Conservation (phyloP, 2,113 vertebrate genomes). For the Nerophis lumbriciformis region DNA sequence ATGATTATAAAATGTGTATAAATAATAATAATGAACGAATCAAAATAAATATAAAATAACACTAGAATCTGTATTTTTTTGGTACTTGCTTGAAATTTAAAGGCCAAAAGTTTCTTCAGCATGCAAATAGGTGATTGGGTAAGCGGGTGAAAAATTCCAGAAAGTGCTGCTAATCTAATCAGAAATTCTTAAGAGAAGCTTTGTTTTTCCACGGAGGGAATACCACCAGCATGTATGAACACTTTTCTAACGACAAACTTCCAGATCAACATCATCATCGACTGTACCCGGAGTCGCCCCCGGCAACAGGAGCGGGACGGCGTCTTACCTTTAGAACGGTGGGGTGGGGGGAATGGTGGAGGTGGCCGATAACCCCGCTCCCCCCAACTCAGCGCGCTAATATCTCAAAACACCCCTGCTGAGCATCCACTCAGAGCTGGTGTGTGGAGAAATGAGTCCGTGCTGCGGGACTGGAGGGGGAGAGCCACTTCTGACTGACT, state of each 20-base stretch:
- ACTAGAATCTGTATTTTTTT: too few species aligned
- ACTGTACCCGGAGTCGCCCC: neutral
- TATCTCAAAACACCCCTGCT: slow-evolving; percentile 77
- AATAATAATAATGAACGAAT: too few species aligned
- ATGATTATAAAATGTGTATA: too few species aligned
- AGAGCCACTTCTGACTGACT: slow-evolving; percentile 38
- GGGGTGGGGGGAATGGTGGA: slow-evolving; percentile 46
- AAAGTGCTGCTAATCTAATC: neutral
- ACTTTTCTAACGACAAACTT: neutral
- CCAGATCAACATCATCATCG: neutral
- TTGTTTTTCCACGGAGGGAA: neutral
- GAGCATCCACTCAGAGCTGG: slow-evolving; percentile 77
- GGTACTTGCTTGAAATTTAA: neutral
- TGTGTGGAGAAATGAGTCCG: slow-evolving; percentile 74
- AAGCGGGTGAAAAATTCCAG: neutral
- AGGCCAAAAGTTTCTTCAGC: neutral
- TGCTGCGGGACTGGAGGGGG: slow-evolving; percentile 32
- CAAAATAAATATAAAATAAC: too few species aligned
- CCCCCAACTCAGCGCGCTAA: slow-evolving; percentile 58
- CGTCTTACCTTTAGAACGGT: slow-evolving; percentile 58
- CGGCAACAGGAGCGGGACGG: neutral
- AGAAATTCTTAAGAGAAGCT: too few species aligned
- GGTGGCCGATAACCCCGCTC: slow-evolving; percentile 50
- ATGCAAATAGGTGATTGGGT: neutral
- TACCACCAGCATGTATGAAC: neutral